phyloP scores from a whole-genome alignment of 2,113 vertebrate genomes.

The Microcebus ravelobensis region DNA sequence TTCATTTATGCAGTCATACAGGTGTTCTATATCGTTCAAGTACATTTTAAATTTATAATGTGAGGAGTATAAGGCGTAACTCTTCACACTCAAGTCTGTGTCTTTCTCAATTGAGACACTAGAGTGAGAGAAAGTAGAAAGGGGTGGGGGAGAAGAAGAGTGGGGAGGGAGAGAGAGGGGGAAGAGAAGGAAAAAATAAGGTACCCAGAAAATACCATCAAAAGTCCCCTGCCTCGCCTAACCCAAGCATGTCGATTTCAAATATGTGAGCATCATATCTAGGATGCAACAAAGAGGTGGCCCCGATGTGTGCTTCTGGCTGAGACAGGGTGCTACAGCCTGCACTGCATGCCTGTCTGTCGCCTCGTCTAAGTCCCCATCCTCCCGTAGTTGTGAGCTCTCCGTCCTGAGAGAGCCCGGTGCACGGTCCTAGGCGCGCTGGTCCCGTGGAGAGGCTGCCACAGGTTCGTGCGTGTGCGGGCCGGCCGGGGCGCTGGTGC shows the following conservation, averaged over 20 bases:
- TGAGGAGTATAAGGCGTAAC: background rate
- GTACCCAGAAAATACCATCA: background rate
- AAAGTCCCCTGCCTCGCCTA: background rate
- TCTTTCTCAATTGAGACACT: background rate
- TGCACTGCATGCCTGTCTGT: background rate
- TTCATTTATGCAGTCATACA: background rate
- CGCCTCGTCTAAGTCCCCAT: background rate
- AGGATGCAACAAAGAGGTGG: constrained; percentile 56
- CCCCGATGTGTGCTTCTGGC: background rate
- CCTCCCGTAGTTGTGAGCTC: background rate
- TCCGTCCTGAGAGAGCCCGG: accelerated
- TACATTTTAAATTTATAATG: background rate
- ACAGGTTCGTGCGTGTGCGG: background rate
- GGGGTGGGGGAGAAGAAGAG: background rate
- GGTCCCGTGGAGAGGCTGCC: background rate
- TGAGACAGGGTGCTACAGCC: background rate
- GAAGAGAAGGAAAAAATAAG: too few relatives aligned
- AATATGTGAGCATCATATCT: background rate
- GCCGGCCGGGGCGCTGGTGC: background rate
- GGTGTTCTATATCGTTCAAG: background rate
- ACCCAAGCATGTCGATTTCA: background rate
- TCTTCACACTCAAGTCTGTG: background rate
- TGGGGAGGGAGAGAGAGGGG: background rate
- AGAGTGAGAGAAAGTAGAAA: background rate
- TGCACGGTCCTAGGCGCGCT: background rate